Evolutionary conservation across 2,888 invertebrate species (phyloP), one percentile per base, ranked within the genome.

Genomic region (Diarsia mendica): DNA sequence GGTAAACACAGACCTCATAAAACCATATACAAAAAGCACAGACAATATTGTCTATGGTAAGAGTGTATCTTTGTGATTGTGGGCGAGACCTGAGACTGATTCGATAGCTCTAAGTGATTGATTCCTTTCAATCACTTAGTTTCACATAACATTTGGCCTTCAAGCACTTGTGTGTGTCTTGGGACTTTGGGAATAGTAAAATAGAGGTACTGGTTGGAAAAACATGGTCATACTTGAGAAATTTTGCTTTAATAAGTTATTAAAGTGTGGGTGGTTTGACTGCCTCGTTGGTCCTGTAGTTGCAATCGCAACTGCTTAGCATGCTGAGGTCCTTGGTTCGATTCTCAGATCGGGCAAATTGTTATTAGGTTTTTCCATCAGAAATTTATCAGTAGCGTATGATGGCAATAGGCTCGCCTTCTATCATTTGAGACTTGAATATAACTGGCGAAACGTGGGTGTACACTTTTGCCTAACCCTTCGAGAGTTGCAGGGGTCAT

Each of bases 51-150:
- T 66, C 46, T 44, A 48, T 9, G 44, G 18, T 28, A 51, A 51
- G 20, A 51, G 51, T 61, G 20, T 33, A 28, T 5, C 2, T 6
- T 6, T 67, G 23, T 33, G 33, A 67, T 64, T 44, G 6, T 53
- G 58, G 44, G 64, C n/a, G 73, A 33, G 39, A 10, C 15, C 44
- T 15, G 4, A 48, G 5, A 63, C 64, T 70, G 71, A 80, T 84
- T 72, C n/a, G 65, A 60, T 73, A 48, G 39, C 39, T 75, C 10
- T 63, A 74, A 58, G 84, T 68, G 80, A 79, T 82, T 79, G 80
- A 67, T 51, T 63, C 18, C 60, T 48, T 61, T 48, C 75, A 75
- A 75, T 75, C 71, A 84, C 80, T 77, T 72, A 79, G 53, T 46
- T 72, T 66, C 53, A 61, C 53, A 60, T 68, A 39, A 44, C 53